Conservation (phyloP, 2,113 vertebrate genomes). For the Tachysurus vachellii region DNA sequence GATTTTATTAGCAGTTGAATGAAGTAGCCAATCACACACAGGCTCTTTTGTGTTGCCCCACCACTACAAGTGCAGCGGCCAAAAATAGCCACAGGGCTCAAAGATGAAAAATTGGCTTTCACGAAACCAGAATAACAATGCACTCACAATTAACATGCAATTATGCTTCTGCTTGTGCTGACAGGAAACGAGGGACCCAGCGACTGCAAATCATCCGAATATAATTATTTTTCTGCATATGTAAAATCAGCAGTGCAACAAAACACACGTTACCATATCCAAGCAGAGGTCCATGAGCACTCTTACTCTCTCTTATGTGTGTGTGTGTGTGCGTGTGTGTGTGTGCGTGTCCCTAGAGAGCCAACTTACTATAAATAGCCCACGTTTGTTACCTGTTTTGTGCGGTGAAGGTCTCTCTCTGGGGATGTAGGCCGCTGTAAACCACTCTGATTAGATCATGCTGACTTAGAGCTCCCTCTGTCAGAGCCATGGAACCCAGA, state of each 20-base stretch:
- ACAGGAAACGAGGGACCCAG: background rate
- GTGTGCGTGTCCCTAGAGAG: background rate
- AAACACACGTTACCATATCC: background rate
- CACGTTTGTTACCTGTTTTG: conserved; percentile 86
- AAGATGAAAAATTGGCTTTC: background rate
- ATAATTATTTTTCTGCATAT: background rate
- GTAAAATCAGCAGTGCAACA: background rate
- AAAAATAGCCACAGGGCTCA: background rate
- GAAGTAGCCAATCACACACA: background rate
- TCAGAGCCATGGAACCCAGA: conserved; percentile 95
- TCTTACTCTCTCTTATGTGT: background rate
- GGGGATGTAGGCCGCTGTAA: conserved; percentile 95
- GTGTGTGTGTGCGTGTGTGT: background rate
- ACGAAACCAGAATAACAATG: background rate
- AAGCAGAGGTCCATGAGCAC: background rate
- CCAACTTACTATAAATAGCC: background rate
- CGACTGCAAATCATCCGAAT: background rate
- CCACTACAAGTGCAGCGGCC: background rate
- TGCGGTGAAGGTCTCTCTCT: conserved; percentile 97
- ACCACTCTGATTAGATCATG: conserved; percentile 95
- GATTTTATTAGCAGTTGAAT: background rate
- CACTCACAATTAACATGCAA: background rate
- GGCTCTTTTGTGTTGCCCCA: no score
- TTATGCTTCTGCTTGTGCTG: background rate
- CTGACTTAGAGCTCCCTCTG: conserved; percentile 93